A percentile compares a stretch with the other conserved stretches of the same genome.
Conservation (phyloP, 2,888 invertebrate genomes). For the Scaptomyza parva region DNA sequence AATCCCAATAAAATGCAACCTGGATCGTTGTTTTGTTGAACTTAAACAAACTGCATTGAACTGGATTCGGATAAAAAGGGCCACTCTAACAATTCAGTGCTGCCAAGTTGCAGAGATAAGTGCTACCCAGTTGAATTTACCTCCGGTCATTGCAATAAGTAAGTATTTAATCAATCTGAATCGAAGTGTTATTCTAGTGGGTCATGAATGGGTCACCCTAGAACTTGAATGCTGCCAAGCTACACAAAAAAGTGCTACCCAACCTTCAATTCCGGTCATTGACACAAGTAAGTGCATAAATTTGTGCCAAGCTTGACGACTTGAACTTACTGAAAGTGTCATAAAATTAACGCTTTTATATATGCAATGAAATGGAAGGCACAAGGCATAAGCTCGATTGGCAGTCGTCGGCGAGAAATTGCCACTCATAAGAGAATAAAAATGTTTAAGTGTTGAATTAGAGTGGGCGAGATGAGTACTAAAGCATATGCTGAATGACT, state of each 20-base stretch:
- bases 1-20: too few species aligned
- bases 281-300: conserved; percentile 16
- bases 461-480: conserved; percentile 36
- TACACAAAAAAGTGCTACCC: neutral
- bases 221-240: neutral
- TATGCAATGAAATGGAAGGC: conserved; percentile 37
- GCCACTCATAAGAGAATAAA: conserved; percentile 48
- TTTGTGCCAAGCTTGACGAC: conserved; percentile 9
- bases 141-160: too few species aligned
- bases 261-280: conserved; percentile 3
- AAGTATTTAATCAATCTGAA: too few species aligned
- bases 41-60: too few species aligned
- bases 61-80: too few species aligned
- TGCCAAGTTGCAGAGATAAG: too few species aligned
- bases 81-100: too few species aligned
- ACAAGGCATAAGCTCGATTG: neutral
- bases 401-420: conserved; percentile 2
- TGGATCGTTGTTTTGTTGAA: too few species aligned
- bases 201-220: too few species aligned
- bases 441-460: conserved; percentile 62
- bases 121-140: too few species aligned
- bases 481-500: conserved; percentile 36
- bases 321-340: conserved; percentile 32
- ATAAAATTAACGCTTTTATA: conserved; percentile 69
- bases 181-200: too few species aligned